Percentiles rank a stretch among this genome's conserved stretches.
Conservation (phyloP, 2,113 vertebrate species). For the Trichomycterus rosablanca region DNA sequence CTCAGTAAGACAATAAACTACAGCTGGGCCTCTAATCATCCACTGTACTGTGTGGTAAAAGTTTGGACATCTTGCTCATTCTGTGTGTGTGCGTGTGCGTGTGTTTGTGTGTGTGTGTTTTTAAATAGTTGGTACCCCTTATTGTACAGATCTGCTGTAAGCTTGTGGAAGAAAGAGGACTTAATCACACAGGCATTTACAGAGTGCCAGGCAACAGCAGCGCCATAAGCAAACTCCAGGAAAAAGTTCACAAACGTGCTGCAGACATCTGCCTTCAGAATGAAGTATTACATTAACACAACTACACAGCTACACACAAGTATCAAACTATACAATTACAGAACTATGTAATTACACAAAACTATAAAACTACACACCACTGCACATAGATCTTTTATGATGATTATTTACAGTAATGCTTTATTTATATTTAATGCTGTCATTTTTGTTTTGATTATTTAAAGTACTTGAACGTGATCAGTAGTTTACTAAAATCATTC, state of each 20-base stretch:
- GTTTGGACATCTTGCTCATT: not conserved
- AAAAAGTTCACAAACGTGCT: slow-evolving; percentile 94
- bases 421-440: not conserved
- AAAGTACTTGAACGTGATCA: slow-evolving; percentile 96
- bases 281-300: slow-evolving; percentile 83
- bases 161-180: slow-evolving; percentile 90
- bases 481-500: slow-evolving; percentile 96
- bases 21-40: too few relatives aligned
- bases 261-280: slow-evolving; percentile 87
- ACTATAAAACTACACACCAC: not conserved
- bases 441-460: slow-evolving; percentile 70
- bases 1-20: slow-evolving; percentile 73
- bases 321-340: too few relatives aligned
- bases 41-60: too few relatives aligned
- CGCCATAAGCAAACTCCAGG: slow-evolving; percentile 95
- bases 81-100: slow-evolving; percentile 25
- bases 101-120: too few relatives aligned
- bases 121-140: slow-evolving; percentile 92
- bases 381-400: not conserved
- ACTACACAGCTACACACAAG: not conserved
- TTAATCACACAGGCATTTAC: slow-evolving; percentile 97
- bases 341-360: too few relatives aligned
- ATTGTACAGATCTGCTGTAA: slow-evolving; percentile 97
- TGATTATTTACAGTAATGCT: not conserved
- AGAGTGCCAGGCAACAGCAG: slow-evolving; percentile 95